These are phyloP conservation scores for Polypterus bichir DNA, from an alignment of 2,113 vertebrate species.

Conservation along the genomic window DNA sequence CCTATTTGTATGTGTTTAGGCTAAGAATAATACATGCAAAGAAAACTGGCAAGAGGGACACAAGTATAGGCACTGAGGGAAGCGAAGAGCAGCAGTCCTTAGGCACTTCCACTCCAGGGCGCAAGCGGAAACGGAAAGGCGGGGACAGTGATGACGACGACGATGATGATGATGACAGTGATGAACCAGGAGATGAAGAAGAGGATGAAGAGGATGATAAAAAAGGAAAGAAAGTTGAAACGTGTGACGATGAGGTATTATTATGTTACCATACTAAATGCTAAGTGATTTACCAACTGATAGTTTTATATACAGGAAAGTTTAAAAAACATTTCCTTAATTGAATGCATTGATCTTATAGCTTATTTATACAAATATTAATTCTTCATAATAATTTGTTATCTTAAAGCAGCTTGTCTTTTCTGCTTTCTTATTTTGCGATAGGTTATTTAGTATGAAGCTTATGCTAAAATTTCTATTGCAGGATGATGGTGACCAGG, in stretches of 20 bases:
- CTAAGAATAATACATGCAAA: conserved; percentile 77
- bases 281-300: not conserved
- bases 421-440: no score
- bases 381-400: no score
- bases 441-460: no score
- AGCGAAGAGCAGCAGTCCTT: conserved; percentile 57
- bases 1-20: conserved; percentile 38
- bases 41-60: conserved; percentile 68
- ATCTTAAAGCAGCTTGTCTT: no score
- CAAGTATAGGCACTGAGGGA: conserved; percentile 32
- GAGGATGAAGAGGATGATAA: conserved; percentile 87
- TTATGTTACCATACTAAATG: not conserved
- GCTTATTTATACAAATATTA: no score
- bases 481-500: conserved; percentile 74
- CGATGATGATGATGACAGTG: conserved; percentile 73
- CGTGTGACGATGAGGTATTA: conserved; percentile 77
- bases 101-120: conserved; percentile 46
- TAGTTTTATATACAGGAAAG: not conserved
- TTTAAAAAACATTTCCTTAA: no score
- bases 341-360: no score
- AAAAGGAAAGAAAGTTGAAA: conserved; percentile 71
- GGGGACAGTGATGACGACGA: conserved; percentile 78
- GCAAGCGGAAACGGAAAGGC: conserved; percentile 69
- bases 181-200: conserved; percentile 70
- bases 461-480: conserved; percentile 14